phyloP scores from a whole-genome alignment of 2,888 invertebrate genomes.

The Toxonevra muliebris region DNA sequence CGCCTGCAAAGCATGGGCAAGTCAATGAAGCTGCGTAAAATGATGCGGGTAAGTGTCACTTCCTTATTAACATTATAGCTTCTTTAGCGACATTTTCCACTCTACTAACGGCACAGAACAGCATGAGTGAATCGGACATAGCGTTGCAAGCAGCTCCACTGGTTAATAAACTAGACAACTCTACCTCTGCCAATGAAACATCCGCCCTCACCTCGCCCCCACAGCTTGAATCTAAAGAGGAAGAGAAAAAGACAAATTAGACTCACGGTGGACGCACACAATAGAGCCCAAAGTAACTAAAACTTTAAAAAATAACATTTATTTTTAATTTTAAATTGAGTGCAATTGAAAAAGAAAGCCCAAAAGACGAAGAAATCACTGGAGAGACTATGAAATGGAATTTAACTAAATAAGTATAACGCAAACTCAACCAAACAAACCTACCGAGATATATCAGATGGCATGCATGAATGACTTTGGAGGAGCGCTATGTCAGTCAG shows the following conservation, averaged over 20 bases:
- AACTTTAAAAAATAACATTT: too few species aligned
- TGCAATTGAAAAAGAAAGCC: neutral
- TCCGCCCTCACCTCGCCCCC: conserved; percentile 8
- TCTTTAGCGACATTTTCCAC: neutral
- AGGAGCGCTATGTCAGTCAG: neutral
- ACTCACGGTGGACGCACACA: neutral
- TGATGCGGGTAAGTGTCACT: conserved; percentile 58
- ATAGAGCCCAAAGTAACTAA: too few species aligned
- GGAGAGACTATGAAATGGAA: neutral
- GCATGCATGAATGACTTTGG: neutral
- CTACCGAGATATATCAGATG: neutral
- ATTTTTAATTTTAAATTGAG: too few species aligned
- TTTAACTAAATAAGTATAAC: neutral
- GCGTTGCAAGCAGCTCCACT: conserved; percentile 28
- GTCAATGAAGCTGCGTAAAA: conserved; percentile 63
- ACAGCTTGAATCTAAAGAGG: conserved; percentile 20
- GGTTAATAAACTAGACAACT: conserved; percentile 19
- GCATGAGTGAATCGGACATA: conserved; percentile 54
- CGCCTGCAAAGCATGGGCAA: conserved; percentile 67
- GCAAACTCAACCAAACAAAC: neutral
- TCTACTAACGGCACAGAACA: conserved; percentile 43
- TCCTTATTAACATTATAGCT: neutral
- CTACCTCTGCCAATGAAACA: conserved; percentile 21
- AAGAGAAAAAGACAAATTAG: conserved; percentile 33
- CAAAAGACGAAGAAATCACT: neutral